These are phyloP conservation scores for Pogonocichla stellata DNA, from an alignment of 2,113 vertebrate genomes.

Conservation along the genomic window DNA sequence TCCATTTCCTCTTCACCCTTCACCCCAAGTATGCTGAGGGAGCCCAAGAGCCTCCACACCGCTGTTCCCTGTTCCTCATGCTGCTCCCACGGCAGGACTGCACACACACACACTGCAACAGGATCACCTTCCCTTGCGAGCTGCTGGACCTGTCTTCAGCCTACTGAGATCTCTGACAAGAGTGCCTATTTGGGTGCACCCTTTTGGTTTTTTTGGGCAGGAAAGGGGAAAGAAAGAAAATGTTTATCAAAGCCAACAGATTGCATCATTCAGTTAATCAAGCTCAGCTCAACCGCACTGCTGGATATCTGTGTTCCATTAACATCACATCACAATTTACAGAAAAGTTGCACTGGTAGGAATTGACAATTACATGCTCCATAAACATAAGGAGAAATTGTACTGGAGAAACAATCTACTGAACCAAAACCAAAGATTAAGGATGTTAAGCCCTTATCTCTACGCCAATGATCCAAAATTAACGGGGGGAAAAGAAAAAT, in stretches of 20 bases:
- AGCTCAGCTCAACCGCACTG: background rate
- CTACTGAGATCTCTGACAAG: conserved; percentile 55
- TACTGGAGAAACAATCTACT: background rate
- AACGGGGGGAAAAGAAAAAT: fast-evolving
- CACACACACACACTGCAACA: background rate
- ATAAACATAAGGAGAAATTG: background rate
- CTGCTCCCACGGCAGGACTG: background rate
- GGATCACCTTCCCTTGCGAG: conserved; percentile 69
- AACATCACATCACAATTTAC: background rate
- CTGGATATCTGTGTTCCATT: background rate
- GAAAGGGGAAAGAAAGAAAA: background rate
- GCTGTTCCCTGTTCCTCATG: background rate
- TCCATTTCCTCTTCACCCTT: conserved; percentile 82
- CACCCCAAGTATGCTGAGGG: conserved; percentile 39
- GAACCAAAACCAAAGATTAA: background rate
- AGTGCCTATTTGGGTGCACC: background rate
- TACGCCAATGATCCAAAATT: background rate
- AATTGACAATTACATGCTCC: background rate
- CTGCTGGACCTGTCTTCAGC: conserved; percentile 51
- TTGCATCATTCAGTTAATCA: background rate
- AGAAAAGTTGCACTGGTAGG: background rate
- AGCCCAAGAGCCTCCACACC: conserved; percentile 46
- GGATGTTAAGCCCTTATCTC: background rate
- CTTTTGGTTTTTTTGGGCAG: background rate
- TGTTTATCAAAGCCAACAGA: background rate